Percentiles rank a stretch among this genome's conserved stretches.
Conservation (phyloP, 2,888 invertebrate species). For the Selenia dentaria region DNA sequence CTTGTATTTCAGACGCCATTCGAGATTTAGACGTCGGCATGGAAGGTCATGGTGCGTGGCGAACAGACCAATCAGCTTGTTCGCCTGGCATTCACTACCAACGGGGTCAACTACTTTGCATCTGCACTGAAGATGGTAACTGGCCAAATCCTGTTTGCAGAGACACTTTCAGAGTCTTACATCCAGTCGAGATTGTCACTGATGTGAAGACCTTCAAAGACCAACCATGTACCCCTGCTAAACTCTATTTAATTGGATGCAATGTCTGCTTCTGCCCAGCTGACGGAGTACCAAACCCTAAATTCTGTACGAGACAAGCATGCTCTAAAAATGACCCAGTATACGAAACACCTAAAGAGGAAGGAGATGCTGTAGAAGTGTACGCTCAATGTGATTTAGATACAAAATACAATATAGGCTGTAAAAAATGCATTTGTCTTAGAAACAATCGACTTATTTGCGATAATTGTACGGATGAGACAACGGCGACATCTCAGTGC, state of each 20-base stretch:
- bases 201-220: slow-evolving; percentile 29
- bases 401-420: slow-evolving; percentile 72
- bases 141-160: slow-evolving; percentile 74
- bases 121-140: slow-evolving; percentile 62
- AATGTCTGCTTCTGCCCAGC: slow-evolving; percentile 66
- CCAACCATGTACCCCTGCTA: slow-evolving; percentile 50
- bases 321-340: slow-evolving; percentile 49
- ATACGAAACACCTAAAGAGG: slow-evolving; percentile 17
- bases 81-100: slow-evolving; percentile 59
- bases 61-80: slow-evolving; percentile 49
- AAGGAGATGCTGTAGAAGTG: slow-evolving; percentile 42
- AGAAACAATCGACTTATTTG: slow-evolving; percentile 74
- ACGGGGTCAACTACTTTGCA: slow-evolving; percentile 53
- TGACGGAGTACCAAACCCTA: slow-evolving; percentile 44
- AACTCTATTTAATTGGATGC: slow-evolving; percentile 62
- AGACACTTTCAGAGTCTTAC: slow-evolving; percentile 60
- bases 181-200: slow-evolving; percentile 48
- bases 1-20: slow-evolving; percentile 57
- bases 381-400: slow-evolving; percentile 65
- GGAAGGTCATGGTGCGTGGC: slow-evolving; percentile 70
- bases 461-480: slow-evolving; percentile 54
- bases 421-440: slow-evolving; percentile 79
- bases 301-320: slow-evolving; percentile 54
- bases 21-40: slow-evolving; percentile 64
- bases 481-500: slow-evolving; percentile 1